Base-by-base conservation (phyloP, 1,140 invertebrate genomes). In the Colletes gigas region DNA sequence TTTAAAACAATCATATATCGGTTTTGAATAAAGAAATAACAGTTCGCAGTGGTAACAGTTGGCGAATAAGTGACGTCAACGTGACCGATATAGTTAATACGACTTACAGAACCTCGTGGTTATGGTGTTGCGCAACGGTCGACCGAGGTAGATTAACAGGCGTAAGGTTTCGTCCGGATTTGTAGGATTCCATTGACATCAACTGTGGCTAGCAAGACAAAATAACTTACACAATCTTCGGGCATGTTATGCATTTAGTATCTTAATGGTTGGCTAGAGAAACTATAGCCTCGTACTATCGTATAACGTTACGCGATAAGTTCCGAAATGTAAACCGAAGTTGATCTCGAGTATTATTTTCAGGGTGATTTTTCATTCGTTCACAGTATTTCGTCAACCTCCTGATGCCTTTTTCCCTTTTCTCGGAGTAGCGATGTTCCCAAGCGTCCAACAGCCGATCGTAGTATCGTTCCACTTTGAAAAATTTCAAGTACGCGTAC, bases 371-470 rank as follows among this genome's bases (percentile, higher is more conserved):
- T 30, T 30, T 30, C 0, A 30, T 9, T 17, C 17, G 44, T 21
- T 73, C 59, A 50, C 77, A 79, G 21, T 50, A n/a, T 1, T 30
- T 30, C 0, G n/a, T 63, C 69, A 79, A 6, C 10, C 30, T 57
- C 1, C 21, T 19, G 81, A 97, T 95, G 4, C 96, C 97, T 81
- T 95, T 92, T 17, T 94, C 92, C 83, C 97, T 94, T 88, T 96
- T 94, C 57, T 92, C 91, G 17, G 93, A 92, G 88, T 97, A 98
- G 77, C 95, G 95, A 15, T 94, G 92, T 91, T 98, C 97, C 98
- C 98, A 99, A 10, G 98, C 97, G 93, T 98, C 97, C 82, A 99
- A 95, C n/a, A 99, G 93, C 44, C 98, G 94, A 93, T 99, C 99
- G 92, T 99, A 98, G 93, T 99, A 99, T 15, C 97, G 93, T 4